These are phyloP conservation scores for Sitodiplosis mosellana DNA, from an alignment of 1,140 invertebrate genomes.

Conservation along the genomic window DNA sequence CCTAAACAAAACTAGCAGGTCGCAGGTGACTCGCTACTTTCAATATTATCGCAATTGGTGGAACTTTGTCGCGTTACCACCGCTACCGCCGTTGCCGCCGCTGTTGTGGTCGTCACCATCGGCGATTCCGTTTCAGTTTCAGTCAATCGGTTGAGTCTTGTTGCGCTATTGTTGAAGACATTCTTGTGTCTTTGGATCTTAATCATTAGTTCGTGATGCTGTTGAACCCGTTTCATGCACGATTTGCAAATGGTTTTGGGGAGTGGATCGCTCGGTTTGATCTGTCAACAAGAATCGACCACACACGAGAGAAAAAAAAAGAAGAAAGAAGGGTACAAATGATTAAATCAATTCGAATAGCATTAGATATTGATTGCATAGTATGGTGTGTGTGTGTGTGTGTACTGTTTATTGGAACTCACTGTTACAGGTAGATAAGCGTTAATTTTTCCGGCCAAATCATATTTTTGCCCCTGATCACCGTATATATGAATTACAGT, in stretches of 20 bases:
- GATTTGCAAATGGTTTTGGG: conserved; percentile 54
- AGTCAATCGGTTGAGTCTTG: too few species aligned
- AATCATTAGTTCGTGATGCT: conserved; percentile 45
- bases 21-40: too few species aligned
- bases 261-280: conserved; percentile 47
- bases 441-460: conserved; percentile 54
- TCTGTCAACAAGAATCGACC: conserved; percentile 32
- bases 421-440: conserved; percentile 56
- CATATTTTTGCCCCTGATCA: conserved; percentile 48
- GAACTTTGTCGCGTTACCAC: too few species aligned
- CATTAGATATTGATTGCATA: too few species aligned
- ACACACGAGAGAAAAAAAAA: background rate
- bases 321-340: background rate
- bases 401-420: conserved; percentile 16
- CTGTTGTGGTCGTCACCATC: too few species aligned
- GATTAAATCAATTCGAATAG: too few species aligned
- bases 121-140: too few species aligned
- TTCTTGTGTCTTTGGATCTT: conserved; percentile 22
- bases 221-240: conserved; percentile 45
- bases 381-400: too few species aligned
- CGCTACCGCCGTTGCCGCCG: too few species aligned
- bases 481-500: conserved; percentile 60
- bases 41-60: too few species aligned
- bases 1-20: too few species aligned
- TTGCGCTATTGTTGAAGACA: background rate